These are phyloP conservation scores for Leptinotarsa texana DNA, from an alignment of 1,140 invertebrate genomes.

Conservation along the genomic window DNA sequence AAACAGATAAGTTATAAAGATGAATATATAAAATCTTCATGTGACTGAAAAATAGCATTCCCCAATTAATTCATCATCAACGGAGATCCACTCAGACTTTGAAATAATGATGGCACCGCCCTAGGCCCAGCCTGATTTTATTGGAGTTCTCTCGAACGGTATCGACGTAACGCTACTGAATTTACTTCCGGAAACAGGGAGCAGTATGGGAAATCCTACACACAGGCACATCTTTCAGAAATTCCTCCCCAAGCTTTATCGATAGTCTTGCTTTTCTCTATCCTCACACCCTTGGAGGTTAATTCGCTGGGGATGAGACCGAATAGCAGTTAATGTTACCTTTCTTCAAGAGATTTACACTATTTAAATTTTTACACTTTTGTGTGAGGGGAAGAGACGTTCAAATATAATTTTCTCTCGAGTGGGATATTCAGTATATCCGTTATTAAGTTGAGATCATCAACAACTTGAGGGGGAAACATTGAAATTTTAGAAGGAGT, in stretches of 20 bases:
- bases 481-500: too few species aligned
- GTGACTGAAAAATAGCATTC: too few species aligned
- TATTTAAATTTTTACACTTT: conserved; percentile 6
- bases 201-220: background rate
- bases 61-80: too few species aligned
- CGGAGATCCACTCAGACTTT: too few species aligned
- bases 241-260: background rate
- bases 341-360: conserved; percentile 3
- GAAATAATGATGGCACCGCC: too few species aligned
- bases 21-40: too few species aligned
- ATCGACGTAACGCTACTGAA: background rate
- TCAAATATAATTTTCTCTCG: background rate
- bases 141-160: too few species aligned
- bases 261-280: conserved; percentile 1
- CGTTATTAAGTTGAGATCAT: background rate
- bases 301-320: background rate
- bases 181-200: conserved; percentile 3
- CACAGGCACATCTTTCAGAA: conserved; percentile 5
- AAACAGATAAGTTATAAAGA: too few species aligned
- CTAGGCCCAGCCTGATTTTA: too few species aligned
- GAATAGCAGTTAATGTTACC: conserved; percentile 7
- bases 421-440: background rate
- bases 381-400: background rate
- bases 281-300: background rate
- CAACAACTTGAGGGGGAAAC: background rate